Base-by-base conservation (phyloP, 2,888 invertebrate genomes). In the Athripsodes cinereus region DNA sequence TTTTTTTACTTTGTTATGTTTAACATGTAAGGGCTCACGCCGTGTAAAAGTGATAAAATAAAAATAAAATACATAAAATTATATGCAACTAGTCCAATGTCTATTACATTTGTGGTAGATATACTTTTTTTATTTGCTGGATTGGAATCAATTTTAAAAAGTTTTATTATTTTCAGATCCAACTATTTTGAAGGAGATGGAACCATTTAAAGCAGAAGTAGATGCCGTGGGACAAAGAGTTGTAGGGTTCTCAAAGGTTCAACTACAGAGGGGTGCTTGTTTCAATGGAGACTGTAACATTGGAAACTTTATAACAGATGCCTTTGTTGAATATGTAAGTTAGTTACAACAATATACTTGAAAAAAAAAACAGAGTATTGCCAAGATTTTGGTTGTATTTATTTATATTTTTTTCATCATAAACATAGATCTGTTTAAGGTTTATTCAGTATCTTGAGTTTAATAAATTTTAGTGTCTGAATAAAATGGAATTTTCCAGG, bases 281-380 rank as follows among this genome's bases (percentile, higher is more conserved):
- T 68, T 80, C 1, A 72, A 73, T 10, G 67, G 67, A 0, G 91
- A 92, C 70, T 92, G 91, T 66, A 87, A 85, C 66, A 71, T 91
- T 51, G 92, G 90, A 22, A 86, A 83, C 68, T 81, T 88, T 22
- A 77, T 88, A 53, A 81, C 87, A 31, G 90, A 91, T 64, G 84
- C 90, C 0, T 83, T 86, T 73, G 74, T 89, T 61, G 74, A 85
- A 67, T 68, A 78, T 57, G 88, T 87, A 70, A 72, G 75, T 70
- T n/a, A n/a, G n/a, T n/a, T n/a, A n/a, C n/a, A n/a, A n/a, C n/a
- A n/a, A n/a, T n/a, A n/a, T n/a, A n/a, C 11, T 31, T 31, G 6
- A 31, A 31, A 6, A 6, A 8, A 31, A 8, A 31, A 6, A 11
- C 31, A 31, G 31, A 31, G 6, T 8, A 6, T 31, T 31, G 31